Conservation (phyloP, 1,140 invertebrate genomes). For the Aleiodes sp. region DNA sequence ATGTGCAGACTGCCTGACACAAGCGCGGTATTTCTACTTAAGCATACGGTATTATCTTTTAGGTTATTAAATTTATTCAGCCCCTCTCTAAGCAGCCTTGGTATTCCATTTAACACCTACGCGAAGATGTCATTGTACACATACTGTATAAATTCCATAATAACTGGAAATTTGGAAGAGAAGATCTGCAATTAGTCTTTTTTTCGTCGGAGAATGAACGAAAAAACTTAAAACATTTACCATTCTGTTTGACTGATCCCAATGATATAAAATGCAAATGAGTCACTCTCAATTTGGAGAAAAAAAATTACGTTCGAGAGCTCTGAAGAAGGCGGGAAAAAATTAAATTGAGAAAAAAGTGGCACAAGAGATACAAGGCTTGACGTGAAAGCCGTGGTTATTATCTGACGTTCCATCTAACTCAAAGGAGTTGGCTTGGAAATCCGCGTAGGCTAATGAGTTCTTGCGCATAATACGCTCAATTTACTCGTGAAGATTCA, state of each 20-base stretch:
- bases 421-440: slow-evolving; percentile 9
- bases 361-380: background rate
- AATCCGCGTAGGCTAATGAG: slow-evolving; percentile 37
- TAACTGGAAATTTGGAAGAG: too few relatives aligned
- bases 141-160: too few relatives aligned
- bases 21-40: background rate
- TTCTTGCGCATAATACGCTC: slow-evolving; percentile 39
- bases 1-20: background rate
- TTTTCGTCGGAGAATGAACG: too few relatives aligned
- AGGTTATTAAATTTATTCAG: too few relatives aligned
- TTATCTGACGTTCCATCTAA: background rate
- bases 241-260: background rate
- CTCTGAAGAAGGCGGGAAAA: slow-evolving; percentile 5
- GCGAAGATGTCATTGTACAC: too few relatives aligned
- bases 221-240: too few relatives aligned
- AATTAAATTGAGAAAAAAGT: background rate
- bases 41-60: background rate
- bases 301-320: background rate
- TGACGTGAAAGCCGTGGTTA: background rate
- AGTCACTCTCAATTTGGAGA: background rate
- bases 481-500: slow-evolving; percentile 31
- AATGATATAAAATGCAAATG: background rate
- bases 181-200: too few relatives aligned
- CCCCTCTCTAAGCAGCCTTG: too few relatives aligned
- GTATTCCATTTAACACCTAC: too few relatives aligned